phyloP scores from a whole-genome alignment of 2,113 vertebrate species.

The Myotis yumanensis region DNA sequence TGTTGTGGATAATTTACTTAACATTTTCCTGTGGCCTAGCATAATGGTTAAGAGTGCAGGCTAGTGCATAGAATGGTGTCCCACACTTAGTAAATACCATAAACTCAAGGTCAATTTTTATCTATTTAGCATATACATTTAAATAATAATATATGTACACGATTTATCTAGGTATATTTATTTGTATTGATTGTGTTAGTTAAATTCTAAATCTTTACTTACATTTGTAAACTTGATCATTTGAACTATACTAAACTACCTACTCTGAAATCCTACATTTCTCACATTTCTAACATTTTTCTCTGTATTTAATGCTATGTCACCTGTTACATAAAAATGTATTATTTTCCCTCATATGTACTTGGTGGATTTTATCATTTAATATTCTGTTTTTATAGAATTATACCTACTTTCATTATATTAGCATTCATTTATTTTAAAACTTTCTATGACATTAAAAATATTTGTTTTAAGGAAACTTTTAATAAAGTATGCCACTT shows the following conservation, averaged over 20 bases:
- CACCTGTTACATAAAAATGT: neutral
- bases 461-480: neutral
- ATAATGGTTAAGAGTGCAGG: neutral
- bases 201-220: neutral
- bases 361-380: neutral
- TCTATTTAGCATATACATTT: neutral
- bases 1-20: conserved; percentile 41
- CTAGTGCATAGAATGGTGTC: neutral
- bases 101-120: neutral
- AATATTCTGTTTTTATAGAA: neutral
- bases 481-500: neutral
- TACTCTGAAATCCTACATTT: neutral
- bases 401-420: neutral
- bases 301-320: neutral
- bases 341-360: neutral
- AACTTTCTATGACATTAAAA: neutral
- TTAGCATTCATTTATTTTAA: conserved; percentile 20
- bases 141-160: neutral
- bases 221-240: neutral
- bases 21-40: neutral
- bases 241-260: neutral
- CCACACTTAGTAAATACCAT: neutral
- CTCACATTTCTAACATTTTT: neutral
- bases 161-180: neutral
- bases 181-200: neutral